Evolutionary conservation across 2,888 invertebrate species (phyloP), one percentile per base, ranked within the genome.

Genomic region (Empis livida): DNA sequence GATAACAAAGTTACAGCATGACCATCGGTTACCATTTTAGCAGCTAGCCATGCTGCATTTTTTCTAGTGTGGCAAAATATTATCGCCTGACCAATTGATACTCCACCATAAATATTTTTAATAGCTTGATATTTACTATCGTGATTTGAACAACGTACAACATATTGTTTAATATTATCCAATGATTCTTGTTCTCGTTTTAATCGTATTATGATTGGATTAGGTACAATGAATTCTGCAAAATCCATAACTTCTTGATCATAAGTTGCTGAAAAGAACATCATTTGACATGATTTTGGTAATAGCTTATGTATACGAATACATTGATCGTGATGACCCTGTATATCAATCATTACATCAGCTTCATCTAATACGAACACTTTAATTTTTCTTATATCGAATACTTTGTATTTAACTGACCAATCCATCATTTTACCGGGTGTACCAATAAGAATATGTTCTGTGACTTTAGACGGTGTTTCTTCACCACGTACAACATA

Each of bases 291-390:
- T 46, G 35, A 13, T 48, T 78, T 59, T 5, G 58, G 75, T n/a
- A 80, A 76, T 51, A 92, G 61, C 62, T 91, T 93, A 65, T 96
- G 93, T 59, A 99, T 92, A 47, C 91, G 78, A 56, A 95, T 88
- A 58, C 94, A 94, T 62, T 94, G 93, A 67, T 97, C 96, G 65
- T 93, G 92, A 71, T 97, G 96, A 2, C 97, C 97, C 71, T 97
- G 96, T 20, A 92, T 87, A 16, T 89, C 90, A 58, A 99, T 97
- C 97, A 99, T 99, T 1, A 99, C 93, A 74, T 99, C 99, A 5
- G 99, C 99, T 72, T 99, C 99, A 68, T 99, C 99, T 55, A 99
- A 71, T 13, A 97, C 96, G 73, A 99, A 95, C n/a, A 94, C 94
- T 46, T 73, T 76, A 46, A 99, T 84, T 70, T 90, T 86, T 52